Evolutionary conservation across 2,888 invertebrate species (phyloP).

Genomic region (Melangyna quadrimaculata): DNA sequence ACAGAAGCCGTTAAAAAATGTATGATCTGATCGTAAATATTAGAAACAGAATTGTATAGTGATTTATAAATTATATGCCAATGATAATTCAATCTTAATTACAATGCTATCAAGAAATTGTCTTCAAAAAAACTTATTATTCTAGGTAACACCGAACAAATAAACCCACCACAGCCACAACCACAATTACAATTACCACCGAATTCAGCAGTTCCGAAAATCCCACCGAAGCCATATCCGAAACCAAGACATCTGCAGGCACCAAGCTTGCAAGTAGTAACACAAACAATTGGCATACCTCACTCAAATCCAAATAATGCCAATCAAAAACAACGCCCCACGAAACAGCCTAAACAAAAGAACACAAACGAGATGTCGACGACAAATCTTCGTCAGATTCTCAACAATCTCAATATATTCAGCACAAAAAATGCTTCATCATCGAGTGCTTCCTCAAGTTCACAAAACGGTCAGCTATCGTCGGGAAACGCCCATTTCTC

Average conservation of each 20-base stretch:
- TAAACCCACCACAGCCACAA: slow-evolving; percentile 69
- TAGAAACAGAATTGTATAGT: no score
- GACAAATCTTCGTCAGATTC: slow-evolving; percentile 87
- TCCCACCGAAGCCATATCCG: slow-evolving; percentile 75
- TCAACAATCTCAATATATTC: slow-evolving; percentile 91
- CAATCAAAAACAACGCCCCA: slow-evolving; percentile 77
- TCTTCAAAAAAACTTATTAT: neutral
- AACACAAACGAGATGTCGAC: slow-evolving; percentile 80
- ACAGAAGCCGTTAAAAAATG: no score
- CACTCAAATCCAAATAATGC: slow-evolving; percentile 59
- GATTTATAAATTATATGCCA: no score
- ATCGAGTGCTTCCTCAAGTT: slow-evolving; percentile 73
- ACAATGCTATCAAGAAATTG: neutral
- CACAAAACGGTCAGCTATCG: slow-evolving; percentile 74
- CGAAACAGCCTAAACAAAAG: slow-evolving; percentile 74
- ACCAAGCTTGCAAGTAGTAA: slow-evolving; percentile 62
- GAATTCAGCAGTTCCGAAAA: slow-evolving; percentile 77
- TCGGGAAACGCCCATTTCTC: slow-evolving; percentile 74
- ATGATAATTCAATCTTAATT: no score
- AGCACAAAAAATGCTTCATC: slow-evolving; percentile 74
- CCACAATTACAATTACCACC: slow-evolving; percentile 70
- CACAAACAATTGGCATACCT: slow-evolving; percentile 60
- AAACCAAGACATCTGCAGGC: slow-evolving; percentile 73
- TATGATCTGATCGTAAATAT: no score
- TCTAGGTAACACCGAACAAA: slow-evolving; percentile 54